Conservation (phyloP, 1,140 invertebrate genomes). For the Drosophila mojavensis region DNA sequence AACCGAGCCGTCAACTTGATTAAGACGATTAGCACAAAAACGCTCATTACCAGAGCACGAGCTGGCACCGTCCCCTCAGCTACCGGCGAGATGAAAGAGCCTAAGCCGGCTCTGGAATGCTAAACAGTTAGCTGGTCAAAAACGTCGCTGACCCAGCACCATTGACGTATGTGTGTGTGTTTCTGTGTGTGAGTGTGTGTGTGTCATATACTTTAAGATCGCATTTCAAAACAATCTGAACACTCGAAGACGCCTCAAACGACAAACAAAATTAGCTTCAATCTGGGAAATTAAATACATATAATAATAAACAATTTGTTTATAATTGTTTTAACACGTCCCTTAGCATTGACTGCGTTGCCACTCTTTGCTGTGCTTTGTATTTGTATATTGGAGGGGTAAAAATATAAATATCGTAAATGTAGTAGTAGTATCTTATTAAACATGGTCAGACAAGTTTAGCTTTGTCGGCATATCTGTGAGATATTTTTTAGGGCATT, state of each 20-base stretch:
- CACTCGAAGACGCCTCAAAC: background rate
- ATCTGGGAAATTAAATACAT: background rate
- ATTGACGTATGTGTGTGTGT: background rate
- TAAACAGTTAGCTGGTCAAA: constrained; percentile 19
- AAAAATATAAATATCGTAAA: too few relatives aligned
- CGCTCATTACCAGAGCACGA: constrained; percentile 46
- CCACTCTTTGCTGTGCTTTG: too few relatives aligned
- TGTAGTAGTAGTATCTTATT: too few relatives aligned
- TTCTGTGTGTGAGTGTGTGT: too few relatives aligned
- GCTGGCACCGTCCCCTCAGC: constrained; percentile 17
- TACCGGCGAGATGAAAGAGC: constrained; percentile 16
- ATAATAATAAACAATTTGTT: too few relatives aligned
- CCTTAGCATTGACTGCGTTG: too few relatives aligned
- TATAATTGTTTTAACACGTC: too few relatives aligned
- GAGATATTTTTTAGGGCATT: too few relatives aligned
- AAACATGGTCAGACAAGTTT: too few relatives aligned
- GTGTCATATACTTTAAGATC: background rate
- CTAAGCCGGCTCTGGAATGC: constrained; percentile 2
- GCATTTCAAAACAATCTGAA: constrained; percentile 6
- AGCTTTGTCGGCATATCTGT: too few relatives aligned
- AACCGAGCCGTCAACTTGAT: constrained; percentile 41
- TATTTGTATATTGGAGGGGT: too few relatives aligned
- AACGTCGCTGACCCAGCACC: background rate
- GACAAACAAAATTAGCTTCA: constrained; percentile 1
- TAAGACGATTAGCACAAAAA: constrained; percentile 47